Evolutionary conservation across 2,888 invertebrate genomes (phyloP).

Genomic region (Cheilosia urbana): DNA sequence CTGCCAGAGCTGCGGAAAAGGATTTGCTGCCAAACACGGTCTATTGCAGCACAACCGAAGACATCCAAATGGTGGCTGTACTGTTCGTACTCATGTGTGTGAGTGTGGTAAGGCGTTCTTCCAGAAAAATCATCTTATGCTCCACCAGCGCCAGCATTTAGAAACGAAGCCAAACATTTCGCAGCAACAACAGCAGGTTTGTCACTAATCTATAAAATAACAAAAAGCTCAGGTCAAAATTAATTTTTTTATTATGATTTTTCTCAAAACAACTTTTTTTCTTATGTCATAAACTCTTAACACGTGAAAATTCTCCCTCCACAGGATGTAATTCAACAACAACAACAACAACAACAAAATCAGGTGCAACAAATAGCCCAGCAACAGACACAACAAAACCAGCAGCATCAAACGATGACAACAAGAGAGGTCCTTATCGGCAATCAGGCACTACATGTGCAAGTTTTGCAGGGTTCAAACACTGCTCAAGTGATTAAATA

Average conservation of each 20-base stretch:
- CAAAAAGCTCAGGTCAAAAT: slow-evolving; percentile 41
- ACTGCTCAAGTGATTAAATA: slow-evolving; percentile 85
- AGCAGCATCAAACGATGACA: slow-evolving; percentile 79
- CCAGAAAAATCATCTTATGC: slow-evolving; percentile 92
- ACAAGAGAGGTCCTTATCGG: slow-evolving; percentile 84
- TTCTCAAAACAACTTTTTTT: slow-evolving; percentile 26
- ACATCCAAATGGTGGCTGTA: slow-evolving; percentile 92
- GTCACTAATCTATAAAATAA: slow-evolving; percentile 69
- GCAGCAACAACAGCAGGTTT: slow-evolving; percentile 83
- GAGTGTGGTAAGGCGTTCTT: slow-evolving; percentile 94
- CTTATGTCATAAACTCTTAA: slow-evolving; percentile 38
- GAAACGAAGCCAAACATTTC: slow-evolving; percentile 83
- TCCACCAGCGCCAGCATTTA: slow-evolving; percentile 91
- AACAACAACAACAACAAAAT: slow-evolving; percentile 79
- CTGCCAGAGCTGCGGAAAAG: slow-evolving; percentile 91
- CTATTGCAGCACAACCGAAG: slow-evolving; percentile 91
- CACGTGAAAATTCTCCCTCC: slow-evolving; percentile 81
- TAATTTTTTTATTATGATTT: slow-evolving; percentile 34
- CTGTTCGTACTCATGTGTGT: slow-evolving; percentile 91
- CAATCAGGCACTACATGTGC: slow-evolving; percentile 83
- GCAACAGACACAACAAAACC: slow-evolving; percentile 82
- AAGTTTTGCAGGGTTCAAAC: slow-evolving; percentile 81
- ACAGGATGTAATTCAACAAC: slow-evolving; percentile 78
- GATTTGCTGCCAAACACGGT: slow-evolving; percentile 93
- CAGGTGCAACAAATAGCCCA: slow-evolving; percentile 81